These are phyloP conservation scores for Cheilosia vulpina DNA, from an alignment of 2,888 invertebrate species.

Conservation along the genomic window DNA sequence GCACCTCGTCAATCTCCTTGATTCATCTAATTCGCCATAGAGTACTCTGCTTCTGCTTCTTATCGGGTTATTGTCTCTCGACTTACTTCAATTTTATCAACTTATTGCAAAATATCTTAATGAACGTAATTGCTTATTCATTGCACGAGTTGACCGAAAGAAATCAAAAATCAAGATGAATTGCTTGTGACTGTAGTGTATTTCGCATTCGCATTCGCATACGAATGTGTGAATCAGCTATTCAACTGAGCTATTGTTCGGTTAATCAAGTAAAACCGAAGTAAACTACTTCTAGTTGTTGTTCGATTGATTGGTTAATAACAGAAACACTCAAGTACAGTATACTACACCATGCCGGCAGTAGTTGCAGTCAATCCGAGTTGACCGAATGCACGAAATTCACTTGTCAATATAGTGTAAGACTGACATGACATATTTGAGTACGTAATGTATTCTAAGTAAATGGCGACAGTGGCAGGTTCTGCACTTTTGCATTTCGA, in stretches of 20 bases:
- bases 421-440: conserved; percentile 27
- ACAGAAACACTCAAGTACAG: conserved; percentile 27
- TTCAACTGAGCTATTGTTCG: conserved; percentile 31
- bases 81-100: conserved; percentile 68
- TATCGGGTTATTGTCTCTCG: conserved; percentile 69
- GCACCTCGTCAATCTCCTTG: conserved; percentile 66
- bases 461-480: conserved; percentile 50
- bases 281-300: conserved; percentile 39
- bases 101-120: conserved; percentile 71
- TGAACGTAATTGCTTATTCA: conserved; percentile 73
- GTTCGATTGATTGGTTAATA: conserved; percentile 47
- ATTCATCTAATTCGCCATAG: conserved; percentile 68
- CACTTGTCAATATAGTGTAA: conserved; percentile 41
- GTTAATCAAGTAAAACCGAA: conserved; percentile 60
- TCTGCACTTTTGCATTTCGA: conserved; percentile 47
- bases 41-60: conserved; percentile 36
- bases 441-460: conserved; percentile 25
- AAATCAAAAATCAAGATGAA: conserved; percentile 74
- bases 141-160: conserved; percentile 67
- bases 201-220: neutral
- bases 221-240: conserved; percentile 38
- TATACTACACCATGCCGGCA: neutral
- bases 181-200: conserved; percentile 22
- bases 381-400: conserved; percentile 40
- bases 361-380: neutral